Evolutionary conservation across 2,113 vertebrate genomes (phyloP).

Genomic region (Pogonocichla stellata): DNA sequence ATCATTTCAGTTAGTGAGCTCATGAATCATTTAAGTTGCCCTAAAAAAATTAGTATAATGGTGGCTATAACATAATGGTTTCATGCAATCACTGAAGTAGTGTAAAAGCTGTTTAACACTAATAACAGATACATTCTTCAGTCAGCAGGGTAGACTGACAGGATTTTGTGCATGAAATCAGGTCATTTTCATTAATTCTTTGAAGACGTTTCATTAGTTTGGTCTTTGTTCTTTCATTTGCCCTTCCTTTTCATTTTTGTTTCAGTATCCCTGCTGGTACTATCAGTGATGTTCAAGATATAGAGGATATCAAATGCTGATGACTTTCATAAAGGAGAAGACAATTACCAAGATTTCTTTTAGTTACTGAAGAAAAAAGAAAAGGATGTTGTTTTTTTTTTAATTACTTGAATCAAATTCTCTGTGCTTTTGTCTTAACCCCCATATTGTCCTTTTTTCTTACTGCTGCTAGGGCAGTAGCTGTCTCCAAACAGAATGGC

Average conservation of each 20-base stretch:
- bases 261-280: neutral
- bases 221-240: slow-evolving; percentile 26
- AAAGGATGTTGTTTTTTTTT: neutral
- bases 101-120: slow-evolving; percentile 49
- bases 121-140: slow-evolving; percentile 34
- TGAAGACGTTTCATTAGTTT: neutral
- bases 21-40: slow-evolving; percentile 36
- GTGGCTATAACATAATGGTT: slow-evolving; percentile 37
- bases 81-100: slow-evolving; percentile 14
- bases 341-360: neutral
- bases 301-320: neutral
- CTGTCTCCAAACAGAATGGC: neutral
- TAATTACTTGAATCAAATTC: neutral
- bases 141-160: slow-evolving; percentile 17
- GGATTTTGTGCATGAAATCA: neutral
- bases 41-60: slow-evolving; percentile 36
- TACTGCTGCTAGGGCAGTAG: neutral
- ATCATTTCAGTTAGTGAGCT: slow-evolving; percentile 15
- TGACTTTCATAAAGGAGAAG: neutral
- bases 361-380: neutral
- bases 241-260: slow-evolving; percentile 20
- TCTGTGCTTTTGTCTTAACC: neutral
- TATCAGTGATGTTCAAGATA: neutral
- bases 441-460: neutral
- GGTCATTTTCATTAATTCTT: slow-evolving; percentile 26